A percentile compares a stretch with the other conserved stretches of the same genome.
These are phyloP conservation scores for Dromas ardeola DNA, from an alignment of 2,113 vertebrate genomes.

Conservation along the genomic window DNA sequence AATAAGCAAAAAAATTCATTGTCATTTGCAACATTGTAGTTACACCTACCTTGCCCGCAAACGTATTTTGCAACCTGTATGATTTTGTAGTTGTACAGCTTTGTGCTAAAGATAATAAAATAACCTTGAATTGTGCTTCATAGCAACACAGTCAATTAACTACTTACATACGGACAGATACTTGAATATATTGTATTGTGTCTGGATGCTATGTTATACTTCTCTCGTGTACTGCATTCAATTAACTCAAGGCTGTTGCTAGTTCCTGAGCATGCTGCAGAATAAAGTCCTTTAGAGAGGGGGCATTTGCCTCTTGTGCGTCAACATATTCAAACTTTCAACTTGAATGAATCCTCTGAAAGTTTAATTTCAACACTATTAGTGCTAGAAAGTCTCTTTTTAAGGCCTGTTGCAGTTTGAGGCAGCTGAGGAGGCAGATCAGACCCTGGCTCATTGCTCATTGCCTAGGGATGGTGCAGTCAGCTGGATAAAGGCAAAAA, in stretches of 20 bases:
- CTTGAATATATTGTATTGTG: slow-evolving; percentile 6
- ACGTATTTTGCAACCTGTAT: background rate
- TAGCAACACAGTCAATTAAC: slow-evolving; percentile 33
- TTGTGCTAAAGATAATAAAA: slow-evolving; percentile 26
- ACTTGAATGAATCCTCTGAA: background rate
- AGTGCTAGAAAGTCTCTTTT: background rate
- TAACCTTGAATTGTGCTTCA: slow-evolving; percentile 47
- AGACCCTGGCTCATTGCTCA: background rate
- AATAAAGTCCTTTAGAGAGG: slow-evolving; percentile 5
- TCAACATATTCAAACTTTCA: slow-evolving; percentile 29
- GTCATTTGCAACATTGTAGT: background rate
- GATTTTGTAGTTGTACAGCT: background rate
- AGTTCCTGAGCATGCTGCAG: background rate
- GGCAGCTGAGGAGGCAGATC: background rate
- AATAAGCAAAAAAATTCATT: background rate
- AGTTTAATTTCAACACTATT: background rate
- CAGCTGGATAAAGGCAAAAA: background rate
- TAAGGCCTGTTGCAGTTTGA: background rate
- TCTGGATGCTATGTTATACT: background rate
- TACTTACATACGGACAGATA: slow-evolving; percentile 29
- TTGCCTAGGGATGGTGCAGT: background rate
- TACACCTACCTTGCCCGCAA: background rate
- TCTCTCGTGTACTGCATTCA: background rate
- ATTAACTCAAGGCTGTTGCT: slow-evolving; percentile 50
- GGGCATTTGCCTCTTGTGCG: background rate